phyloP scores from a whole-genome alignment of 2,888 invertebrate genomes.

The Drosophila multiciliata region DNA sequence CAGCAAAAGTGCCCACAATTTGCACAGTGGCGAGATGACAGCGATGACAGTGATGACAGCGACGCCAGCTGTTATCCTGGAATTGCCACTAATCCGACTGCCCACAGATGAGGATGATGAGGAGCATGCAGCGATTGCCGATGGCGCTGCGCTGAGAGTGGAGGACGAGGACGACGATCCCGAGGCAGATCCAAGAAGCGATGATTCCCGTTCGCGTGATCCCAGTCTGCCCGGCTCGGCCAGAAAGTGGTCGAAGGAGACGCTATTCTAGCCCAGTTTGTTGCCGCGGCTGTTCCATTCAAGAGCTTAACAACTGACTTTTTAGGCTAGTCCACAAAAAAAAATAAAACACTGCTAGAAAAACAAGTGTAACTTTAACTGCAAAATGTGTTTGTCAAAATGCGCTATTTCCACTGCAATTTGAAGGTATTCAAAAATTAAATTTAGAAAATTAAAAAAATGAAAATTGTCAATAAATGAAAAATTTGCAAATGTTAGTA shows the following conservation, averaged over 20 bases:
- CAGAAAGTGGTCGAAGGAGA: constrained; percentile 90
- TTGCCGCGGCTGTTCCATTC: constrained; percentile 58
- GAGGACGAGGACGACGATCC: constrained; percentile 47
- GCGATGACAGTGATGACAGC: constrained; percentile 6
- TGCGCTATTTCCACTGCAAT: constrained; percentile 1
- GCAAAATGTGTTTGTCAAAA: background rate
- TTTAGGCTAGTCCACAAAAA: constrained; percentile 35
- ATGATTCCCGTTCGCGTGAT: constrained; percentile 75
- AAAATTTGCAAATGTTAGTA: background rate
- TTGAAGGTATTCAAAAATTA: background rate
- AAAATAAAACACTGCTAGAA: constrained; percentile 4
- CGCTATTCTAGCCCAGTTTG: constrained; percentile 88
- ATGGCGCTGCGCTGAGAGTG: constrained; percentile 54
- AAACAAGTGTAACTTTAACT: background rate
- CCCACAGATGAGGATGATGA: constrained; percentile 77
- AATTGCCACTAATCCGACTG: constrained; percentile 84
- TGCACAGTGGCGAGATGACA: constrained; percentile 35
- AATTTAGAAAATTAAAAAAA: background rate
- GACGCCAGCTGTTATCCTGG: constrained; percentile 83
- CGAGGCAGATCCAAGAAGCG: constrained; percentile 45
- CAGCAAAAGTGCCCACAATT: constrained; percentile 71
- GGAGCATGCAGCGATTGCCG: constrained; percentile 51
- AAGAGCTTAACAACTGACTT: constrained; percentile 77
- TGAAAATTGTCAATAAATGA: background rate
- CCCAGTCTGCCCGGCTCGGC: constrained; percentile 84